Base-by-base conservation (phyloP, 2,113 vertebrate species). In the Phylloscopus trochilus region DNA sequence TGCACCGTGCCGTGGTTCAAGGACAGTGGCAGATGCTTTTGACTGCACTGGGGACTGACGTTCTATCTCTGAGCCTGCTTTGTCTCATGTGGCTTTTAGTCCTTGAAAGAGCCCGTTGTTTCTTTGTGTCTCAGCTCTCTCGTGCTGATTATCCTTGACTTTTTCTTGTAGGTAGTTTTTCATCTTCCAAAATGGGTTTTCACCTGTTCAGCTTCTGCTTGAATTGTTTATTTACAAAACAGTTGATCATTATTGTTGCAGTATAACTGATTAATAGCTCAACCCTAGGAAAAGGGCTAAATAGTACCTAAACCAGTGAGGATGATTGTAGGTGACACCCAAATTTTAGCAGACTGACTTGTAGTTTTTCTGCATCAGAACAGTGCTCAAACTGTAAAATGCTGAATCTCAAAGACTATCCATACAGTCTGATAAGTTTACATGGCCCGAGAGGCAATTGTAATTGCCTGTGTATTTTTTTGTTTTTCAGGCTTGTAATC, bases 401-500 rank as follows among this genome's bases (percentile, higher is more conserved):
- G 60, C 33, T 23, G 27, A 43, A 44, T 70, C 17, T 41, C 23
- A 43, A 18, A 69, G 22, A 7, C 69, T 85, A 37, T 44, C n/a
- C 12, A 0, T 44, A 35, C 69, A 27, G 5, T 60, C 55, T 95
- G 55, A 70, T 46, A 43, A 73, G 26, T n/a, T 89, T n/a, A 7
- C 2, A 0, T 52, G 72, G 52, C 23, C 37, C 37, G 28, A 51
- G 64, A 78, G 5, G 39, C 1, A 9, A 26, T 3, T 49, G 26
- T 92, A 59, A 78, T 75, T 59, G 13, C 16, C 27, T 15, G 1
- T 69, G 17, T 63, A 30, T 43, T 20, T 6, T 23, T 11, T 19
- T 52, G 13, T 44, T 35, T 51, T 49, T 3, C 74, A 98, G 98
- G 90, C 63, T 64, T 47, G 13, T 52, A 37, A 5, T 91, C 44